Percentiles rank a stretch among this genome's conserved stretches.
Evolutionary conservation across 2,797 vertebrate genomes (phyloP).

Genomic region (Propithecus perrieri): DNA sequence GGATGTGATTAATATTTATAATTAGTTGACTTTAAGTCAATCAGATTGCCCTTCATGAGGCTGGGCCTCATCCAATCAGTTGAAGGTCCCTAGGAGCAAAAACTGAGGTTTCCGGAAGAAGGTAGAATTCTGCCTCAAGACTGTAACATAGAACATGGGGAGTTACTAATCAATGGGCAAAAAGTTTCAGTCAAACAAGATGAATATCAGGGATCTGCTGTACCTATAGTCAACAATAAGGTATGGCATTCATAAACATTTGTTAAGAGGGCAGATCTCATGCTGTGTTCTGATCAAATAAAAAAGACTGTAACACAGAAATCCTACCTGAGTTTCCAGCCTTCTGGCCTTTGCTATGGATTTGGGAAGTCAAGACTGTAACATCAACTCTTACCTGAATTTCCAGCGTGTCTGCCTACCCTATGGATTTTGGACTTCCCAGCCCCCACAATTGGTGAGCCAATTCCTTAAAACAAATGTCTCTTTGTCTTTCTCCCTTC

Average conservation of each 20-base stretch:
- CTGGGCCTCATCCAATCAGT: background rate
- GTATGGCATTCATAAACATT: background rate
- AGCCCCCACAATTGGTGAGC: background rate
- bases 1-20: background rate
- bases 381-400: background rate
- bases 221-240: background rate
- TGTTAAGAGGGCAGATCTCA: background rate
- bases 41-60: background rate
- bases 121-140: background rate
- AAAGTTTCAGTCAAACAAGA: background rate
- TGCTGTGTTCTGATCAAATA: background rate
- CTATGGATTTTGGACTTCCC: background rate
- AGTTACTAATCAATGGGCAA: background rate
- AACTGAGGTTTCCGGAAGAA: background rate
- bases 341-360: background rate
- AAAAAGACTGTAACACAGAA: background rate
- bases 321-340: background rate
- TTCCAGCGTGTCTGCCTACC: background rate
- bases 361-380: background rate
- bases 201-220: background rate
- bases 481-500: background rate
- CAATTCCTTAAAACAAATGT: background rate
- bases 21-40: background rate
- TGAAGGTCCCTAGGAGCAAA: background rate
- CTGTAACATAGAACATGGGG: background rate